Evolutionary conservation across 1,140 invertebrate genomes (phyloP).

Genomic region (Saccostrea echinata): DNA sequence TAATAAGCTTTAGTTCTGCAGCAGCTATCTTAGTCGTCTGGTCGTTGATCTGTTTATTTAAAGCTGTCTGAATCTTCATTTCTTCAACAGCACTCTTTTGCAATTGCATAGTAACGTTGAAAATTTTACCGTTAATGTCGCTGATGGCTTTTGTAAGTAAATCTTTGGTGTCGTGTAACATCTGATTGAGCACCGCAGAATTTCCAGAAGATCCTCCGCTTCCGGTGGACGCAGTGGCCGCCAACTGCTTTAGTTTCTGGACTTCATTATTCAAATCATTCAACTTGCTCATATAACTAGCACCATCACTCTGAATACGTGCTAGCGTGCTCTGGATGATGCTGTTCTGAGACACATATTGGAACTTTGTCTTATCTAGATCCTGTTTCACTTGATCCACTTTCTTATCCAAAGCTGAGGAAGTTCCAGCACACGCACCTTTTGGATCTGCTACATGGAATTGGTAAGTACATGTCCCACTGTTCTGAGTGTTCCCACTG

Average conservation of each 20-base stretch:
- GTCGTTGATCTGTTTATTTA: slow-evolving; percentile 54
- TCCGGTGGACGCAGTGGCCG: slow-evolving; percentile 8
- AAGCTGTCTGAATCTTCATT: slow-evolving; percentile 50
- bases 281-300: slow-evolving; percentile 47
- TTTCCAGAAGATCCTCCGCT: not conserved
- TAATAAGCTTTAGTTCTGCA: slow-evolving; percentile 50
- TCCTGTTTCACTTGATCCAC: slow-evolving; percentile 56
- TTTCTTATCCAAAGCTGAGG: slow-evolving; percentile 45
- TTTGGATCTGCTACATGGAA: slow-evolving; percentile 53
- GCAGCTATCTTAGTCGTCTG: slow-evolving; percentile 44
- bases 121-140: slow-evolving; percentile 56
- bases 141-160: slow-evolving; percentile 46
- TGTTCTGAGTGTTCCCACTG: not conserved
- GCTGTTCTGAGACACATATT: slow-evolving; percentile 49
- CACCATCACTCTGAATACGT: slow-evolving; percentile 48
- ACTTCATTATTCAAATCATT: slow-evolving; percentile 43
- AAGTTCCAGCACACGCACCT: slow-evolving; percentile 51
- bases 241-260: slow-evolving; percentile 45
- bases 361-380: slow-evolving; percentile 53
- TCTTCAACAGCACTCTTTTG: slow-evolving; percentile 55
- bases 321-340: slow-evolving; percentile 52
- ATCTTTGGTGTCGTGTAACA: slow-evolving; percentile 57
- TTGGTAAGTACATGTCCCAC: slow-evolving; percentile 48
- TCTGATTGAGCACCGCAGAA: slow-evolving; percentile 40
- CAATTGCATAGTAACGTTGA: slow-evolving; percentile 51